These are phyloP conservation scores for Carassius gibelio DNA, from an alignment of 2,113 vertebrate species.

Conservation along the genomic window DNA sequence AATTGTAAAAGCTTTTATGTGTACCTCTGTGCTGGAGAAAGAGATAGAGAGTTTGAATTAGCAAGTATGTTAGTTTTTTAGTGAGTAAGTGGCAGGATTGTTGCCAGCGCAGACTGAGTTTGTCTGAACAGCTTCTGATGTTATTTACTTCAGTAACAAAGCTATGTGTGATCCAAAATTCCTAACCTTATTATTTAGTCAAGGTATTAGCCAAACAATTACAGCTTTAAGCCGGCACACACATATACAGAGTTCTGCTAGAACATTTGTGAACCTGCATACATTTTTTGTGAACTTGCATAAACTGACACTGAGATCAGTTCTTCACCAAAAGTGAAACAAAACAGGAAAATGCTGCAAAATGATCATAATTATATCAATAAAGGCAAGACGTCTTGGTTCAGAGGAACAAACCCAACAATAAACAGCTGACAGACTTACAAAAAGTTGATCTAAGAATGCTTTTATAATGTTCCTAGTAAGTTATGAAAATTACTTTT, in stretches of 20 bases:
- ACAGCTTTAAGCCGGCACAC: conserved; percentile 15
- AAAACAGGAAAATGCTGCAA: too few species aligned
- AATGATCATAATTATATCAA: too few species aligned
- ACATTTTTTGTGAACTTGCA: neutral
- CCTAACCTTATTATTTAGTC: conserved; percentile 44
- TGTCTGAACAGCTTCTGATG: conserved; percentile 47
- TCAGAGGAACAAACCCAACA: too few species aligned
- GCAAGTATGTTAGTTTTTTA: conserved; percentile 47
- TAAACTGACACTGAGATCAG: neutral
- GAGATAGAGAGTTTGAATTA: conserved; percentile 30
- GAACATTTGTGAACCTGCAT: neutral
- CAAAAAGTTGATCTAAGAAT: too few species aligned
- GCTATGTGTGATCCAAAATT: conserved; percentile 27
- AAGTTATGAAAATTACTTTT: too few species aligned
- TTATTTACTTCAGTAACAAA: conserved; percentile 42
- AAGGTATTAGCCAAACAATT: conserved; percentile 38
- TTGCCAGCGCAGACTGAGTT: conserved; percentile 44
- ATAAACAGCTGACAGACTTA: too few species aligned
- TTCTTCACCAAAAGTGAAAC: too few species aligned
- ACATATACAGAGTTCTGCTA: neutral
- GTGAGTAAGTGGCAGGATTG: conserved; percentile 46
- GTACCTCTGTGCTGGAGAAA: neutral
- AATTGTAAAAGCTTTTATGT: conserved; percentile 25
- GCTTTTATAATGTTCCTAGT: too few species aligned
- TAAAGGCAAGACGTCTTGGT: too few species aligned